These are phyloP conservation scores for Acridotheres tristis DNA, from an alignment of 2,797 vertebrate genomes.

Conservation along the genomic window DNA sequence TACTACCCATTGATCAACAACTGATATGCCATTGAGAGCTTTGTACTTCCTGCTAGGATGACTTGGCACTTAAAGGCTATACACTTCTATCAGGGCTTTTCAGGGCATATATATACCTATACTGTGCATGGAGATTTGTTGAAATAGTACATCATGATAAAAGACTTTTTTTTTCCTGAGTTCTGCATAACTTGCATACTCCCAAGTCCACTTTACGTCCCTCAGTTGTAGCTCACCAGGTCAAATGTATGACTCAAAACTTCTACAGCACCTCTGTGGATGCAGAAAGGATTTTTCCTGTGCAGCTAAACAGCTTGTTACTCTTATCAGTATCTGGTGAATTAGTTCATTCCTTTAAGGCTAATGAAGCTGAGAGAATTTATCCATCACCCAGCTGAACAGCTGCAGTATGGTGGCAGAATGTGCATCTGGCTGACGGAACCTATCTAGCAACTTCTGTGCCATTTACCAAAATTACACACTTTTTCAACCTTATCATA, in stretches of 20 bases:
- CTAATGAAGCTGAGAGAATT: neutral
- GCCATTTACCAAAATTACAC: neutral
- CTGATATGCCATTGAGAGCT: neutral
- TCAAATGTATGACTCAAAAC: neutral
- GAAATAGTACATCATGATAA: neutral
- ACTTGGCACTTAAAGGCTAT: neutral
- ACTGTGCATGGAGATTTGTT: neutral
- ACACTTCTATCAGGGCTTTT: neutral
- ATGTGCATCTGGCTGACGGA: neutral
- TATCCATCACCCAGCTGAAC: neutral
- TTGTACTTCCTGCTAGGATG: neutral
- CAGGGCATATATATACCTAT: neutral
- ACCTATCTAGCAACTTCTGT: neutral
- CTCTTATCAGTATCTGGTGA: neutral
- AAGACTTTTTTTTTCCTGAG: neutral
- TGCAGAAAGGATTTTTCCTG: neutral
- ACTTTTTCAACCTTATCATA: neutral
- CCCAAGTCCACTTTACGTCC: neutral
- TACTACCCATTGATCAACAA: neutral
- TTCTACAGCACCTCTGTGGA: neutral
- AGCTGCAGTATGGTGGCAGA: neutral
- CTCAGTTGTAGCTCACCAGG: neutral
- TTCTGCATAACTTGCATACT: neutral
- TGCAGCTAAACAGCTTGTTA: neutral
- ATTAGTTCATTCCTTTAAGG: neutral